Evolutionary conservation across 2,113 vertebrate species (phyloP), one percentile per base, ranked within the genome.

Genomic region (Chloebia gouldiae): DNA sequence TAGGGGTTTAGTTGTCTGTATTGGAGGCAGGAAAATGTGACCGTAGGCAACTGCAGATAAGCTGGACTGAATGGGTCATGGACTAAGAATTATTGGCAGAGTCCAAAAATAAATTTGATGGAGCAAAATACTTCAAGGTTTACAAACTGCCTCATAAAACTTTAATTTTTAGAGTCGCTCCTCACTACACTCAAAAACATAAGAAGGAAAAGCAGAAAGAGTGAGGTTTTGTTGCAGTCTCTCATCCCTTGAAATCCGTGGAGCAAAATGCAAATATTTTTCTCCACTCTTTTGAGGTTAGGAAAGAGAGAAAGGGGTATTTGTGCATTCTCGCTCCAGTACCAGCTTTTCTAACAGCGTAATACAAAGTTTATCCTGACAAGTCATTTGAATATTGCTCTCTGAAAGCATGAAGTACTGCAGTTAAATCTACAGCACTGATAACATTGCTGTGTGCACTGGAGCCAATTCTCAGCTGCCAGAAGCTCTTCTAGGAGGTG

Each of bases 291-390:
- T 73, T 37, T 42, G 27, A 86, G 50, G 42, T 35, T 59, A 70
- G 64, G 60, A 78, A 86, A 88, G 25, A 71, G 16, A 68, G 37
- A 72, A 75, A 81, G 31, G 20, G 27, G 11, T 25, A 61, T 88
- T 88, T 50, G 54, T 35, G 40, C 15, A 20, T 51, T 81, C 81
- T 86, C 0, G 0, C 69, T 92, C n/a, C 69, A 72, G 65, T 22
- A 93, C 40, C 72, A 78, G 92, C 16, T 85, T 71, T 91, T 54
- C 70, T 51, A 93, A 59, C 40, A 92, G 47, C 47, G 71, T 90
- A 90, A 95, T 56, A 95, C 28, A 86, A 73, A 90, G 73, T 92
- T 93, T 75, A 86, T 57, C 85, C 81, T 92, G 82, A 93, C 44
- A 56, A 75, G 71, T 49, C 0, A 9, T 92, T 92, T 86, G 85